Evolutionary conservation across 2,113 vertebrate species (phyloP).

Genomic region (Onychorhynchus coronatus): DNA sequence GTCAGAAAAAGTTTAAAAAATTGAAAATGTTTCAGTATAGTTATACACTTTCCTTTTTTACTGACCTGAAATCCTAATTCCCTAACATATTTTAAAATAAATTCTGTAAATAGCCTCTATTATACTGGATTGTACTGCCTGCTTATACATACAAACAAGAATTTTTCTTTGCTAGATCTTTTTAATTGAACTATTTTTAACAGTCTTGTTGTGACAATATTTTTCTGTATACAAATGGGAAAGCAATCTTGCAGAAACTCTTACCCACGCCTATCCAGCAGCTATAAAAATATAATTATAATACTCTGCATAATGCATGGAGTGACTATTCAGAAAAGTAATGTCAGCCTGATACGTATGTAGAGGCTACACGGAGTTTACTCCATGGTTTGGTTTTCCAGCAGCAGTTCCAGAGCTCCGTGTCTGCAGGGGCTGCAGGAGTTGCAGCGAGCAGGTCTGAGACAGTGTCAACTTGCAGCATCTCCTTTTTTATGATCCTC

Average conservation of each 20-base stretch:
- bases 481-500: not conserved
- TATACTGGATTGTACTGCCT: not conserved
- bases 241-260: not conserved
- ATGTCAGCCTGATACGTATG: not conserved
- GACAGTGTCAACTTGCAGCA: accelerated
- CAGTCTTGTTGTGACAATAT: not conserved
- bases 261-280: not conserved
- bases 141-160: not conserved
- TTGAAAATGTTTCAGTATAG: not conserved
- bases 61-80: not conserved
- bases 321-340: not conserved
- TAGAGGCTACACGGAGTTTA: not conserved
- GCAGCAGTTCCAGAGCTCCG: not conserved
- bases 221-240: not conserved
- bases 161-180: not conserved
- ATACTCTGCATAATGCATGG: not conserved
- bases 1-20: not conserved
- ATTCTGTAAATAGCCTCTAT: not conserved
- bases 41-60: not conserved
- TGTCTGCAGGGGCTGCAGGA: accelerated
- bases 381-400: not conserved
- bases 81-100: not conserved
- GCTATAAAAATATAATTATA: not conserved
- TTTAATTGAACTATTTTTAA: conserved; percentile 29
- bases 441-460: not conserved